Percentiles rank a stretch among this genome's conserved stretches.
phyloP scores from a whole-genome alignment of 2,888 invertebrate genomes.

The Agapostemon virescens region DNA sequence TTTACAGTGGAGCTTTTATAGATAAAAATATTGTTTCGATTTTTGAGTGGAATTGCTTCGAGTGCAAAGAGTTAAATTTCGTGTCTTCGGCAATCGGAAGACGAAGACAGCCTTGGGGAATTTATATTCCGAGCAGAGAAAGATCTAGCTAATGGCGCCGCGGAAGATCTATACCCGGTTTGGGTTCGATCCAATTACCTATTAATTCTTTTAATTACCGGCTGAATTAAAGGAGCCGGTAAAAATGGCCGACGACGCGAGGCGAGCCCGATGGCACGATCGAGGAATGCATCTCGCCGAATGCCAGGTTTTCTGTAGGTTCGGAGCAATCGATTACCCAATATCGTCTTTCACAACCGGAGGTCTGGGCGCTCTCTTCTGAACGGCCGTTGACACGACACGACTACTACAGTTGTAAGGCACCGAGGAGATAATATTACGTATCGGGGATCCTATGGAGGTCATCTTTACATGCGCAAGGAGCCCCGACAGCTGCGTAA shows the following conservation, averaged over 20 bases:
- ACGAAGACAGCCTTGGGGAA: not conserved
- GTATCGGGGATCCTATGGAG: constrained; percentile 57
- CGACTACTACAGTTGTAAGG: constrained; percentile 56
- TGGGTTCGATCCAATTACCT: not conserved
- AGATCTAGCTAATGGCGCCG: not conserved
- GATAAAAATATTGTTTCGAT: no score
- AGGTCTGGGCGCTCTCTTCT: constrained; percentile 23
- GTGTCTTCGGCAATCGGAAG: not conserved
- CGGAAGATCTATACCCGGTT: not conserved
- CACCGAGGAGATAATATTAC: constrained; percentile 61
- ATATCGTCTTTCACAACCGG: constrained; percentile 63
- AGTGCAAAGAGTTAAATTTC: no score
- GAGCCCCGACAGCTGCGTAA: constrained; percentile 57
- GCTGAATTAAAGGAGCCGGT: not conserved
- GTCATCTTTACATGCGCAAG: constrained; percentile 55
- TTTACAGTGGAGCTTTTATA: no score
- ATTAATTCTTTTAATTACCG: constrained; percentile 19
- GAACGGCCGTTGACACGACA: constrained; percentile 60
- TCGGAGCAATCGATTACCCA: constrained; percentile 61
- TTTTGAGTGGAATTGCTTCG: no score
- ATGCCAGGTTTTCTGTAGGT: not conserved
- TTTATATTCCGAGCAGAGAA: not conserved
- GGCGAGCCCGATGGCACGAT: constrained; percentile 14
- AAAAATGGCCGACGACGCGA: constrained; percentile 21
- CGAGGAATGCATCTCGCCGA: constrained; percentile 4